phyloP scores from a whole-genome alignment of 2,888 invertebrate genomes.

The Octonoba sinensis region DNA sequence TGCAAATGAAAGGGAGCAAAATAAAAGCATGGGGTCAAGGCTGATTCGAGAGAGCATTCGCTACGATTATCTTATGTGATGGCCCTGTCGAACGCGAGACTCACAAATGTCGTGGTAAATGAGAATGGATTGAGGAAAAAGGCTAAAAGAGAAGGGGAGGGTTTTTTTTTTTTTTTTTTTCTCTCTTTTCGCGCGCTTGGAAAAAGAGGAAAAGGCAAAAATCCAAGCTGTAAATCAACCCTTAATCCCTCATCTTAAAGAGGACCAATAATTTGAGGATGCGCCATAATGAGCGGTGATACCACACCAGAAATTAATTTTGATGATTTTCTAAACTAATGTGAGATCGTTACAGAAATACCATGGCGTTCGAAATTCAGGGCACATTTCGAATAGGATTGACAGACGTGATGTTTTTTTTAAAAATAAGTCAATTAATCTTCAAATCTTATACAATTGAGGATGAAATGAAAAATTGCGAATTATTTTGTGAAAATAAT shows the following conservation, averaged over 20 bases:
- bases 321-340: conserved; percentile 16
- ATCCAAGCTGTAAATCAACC: conserved; percentile 60
- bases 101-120: conserved; percentile 25
- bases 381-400: too few relatives aligned
- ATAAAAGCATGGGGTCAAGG: conserved; percentile 56
- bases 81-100: conserved; percentile 47
- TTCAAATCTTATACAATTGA: too few relatives aligned
- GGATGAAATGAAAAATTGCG: too few relatives aligned
- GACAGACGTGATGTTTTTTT: too few relatives aligned
- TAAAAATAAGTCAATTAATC: too few relatives aligned
- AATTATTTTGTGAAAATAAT: too few relatives aligned
- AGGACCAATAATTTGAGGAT: conserved; percentile 51
- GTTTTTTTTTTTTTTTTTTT: not conserved
- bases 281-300: conserved; percentile 37
- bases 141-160: not conserved
- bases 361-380: too few relatives aligned
- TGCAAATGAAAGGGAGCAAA: conserved; percentile 50
- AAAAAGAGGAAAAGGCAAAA: conserved; percentile 22
- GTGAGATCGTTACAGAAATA: not conserved
- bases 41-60: conserved; percentile 39
- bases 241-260: conserved; percentile 37
- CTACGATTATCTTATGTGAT: conserved; percentile 40
- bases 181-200: too few relatives aligned
- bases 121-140: conserved; percentile 56
- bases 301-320: conserved; percentile 41